Percentiles rank a stretch among this genome's conserved stretches.
phyloP scores from a whole-genome alignment of 2,797 vertebrate genomes.

The Melanogrammus aeglefinus region DNA sequence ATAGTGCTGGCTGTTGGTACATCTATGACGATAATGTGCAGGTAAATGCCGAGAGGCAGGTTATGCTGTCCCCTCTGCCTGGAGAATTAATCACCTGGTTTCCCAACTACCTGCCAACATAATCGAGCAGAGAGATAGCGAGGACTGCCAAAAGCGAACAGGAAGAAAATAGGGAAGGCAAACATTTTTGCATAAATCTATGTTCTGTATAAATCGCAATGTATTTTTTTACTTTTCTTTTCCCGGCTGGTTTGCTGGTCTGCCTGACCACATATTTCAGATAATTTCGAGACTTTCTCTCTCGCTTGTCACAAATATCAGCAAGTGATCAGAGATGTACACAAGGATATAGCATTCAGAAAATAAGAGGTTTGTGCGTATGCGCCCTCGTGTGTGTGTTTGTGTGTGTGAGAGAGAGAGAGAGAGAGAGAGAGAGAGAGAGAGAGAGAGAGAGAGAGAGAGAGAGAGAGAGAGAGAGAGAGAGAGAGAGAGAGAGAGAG shows the following conservation, averaged over 20 bases:
- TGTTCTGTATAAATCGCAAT: background rate
- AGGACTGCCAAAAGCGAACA: constrained; percentile 50
- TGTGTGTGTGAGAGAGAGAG: background rate
- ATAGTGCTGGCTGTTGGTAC: constrained; percentile 30
- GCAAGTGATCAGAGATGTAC: constrained; percentile 31
- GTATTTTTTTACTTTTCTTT: background rate
- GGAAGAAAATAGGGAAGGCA: constrained; percentile 16
- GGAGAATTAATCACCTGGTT: constrained; percentile 65
- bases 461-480: background rate
- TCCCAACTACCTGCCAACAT: constrained; percentile 65
- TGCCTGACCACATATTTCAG: background rate
- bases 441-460: background rate
- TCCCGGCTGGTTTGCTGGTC: background rate
- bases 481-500: background rate
- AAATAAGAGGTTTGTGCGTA: background rate
- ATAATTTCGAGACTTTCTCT: constrained; percentile 16
- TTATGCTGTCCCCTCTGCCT: constrained; percentile 61
- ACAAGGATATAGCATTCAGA: constrained; percentile 24
- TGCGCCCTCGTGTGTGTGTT: background rate
- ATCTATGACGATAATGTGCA: constrained; percentile 64
- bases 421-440: background rate
- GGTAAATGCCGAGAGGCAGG: constrained; percentile 59
- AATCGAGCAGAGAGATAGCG: constrained; percentile 53
- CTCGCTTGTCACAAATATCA: constrained; percentile 37
- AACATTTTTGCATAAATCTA: constrained; percentile 6